phyloP scores from a whole-genome alignment of 2,888 invertebrate genomes.

The Panopea generosa region DNA sequence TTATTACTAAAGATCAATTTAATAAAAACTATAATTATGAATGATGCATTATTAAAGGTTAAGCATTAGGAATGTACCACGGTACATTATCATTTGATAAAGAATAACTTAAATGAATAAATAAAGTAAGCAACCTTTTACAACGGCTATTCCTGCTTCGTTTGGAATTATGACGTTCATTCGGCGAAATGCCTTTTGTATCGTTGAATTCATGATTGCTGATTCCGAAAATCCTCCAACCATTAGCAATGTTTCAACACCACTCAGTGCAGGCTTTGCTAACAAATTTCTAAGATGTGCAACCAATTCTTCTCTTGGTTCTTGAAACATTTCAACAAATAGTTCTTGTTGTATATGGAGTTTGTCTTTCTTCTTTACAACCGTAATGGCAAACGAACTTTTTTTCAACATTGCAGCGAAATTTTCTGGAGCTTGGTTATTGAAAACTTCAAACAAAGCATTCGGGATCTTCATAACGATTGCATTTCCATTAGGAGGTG shows the following conservation, averaged over 20 bases:
- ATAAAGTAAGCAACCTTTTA: no score
- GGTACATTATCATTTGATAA: no score
- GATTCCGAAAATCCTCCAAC: constrained; percentile 26
- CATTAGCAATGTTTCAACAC: background rate
- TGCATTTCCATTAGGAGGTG: background rate
- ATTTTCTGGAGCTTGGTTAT: no score
- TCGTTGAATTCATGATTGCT: background rate
- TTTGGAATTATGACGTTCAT: constrained; percentile 3
- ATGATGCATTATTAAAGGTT: no score
- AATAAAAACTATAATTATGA: no score
- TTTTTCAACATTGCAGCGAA: background rate
- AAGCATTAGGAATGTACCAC: no score
- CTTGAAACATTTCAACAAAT: background rate
- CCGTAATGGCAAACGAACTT: no score
- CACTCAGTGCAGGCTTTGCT: background rate
- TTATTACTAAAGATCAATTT: no score
- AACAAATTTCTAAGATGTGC: background rate
- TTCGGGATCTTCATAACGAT: no score
- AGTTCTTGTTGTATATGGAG: background rate
- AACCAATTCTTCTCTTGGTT: background rate
- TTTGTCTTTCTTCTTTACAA: no score
- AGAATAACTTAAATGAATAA: no score
- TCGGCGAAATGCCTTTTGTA: background rate
- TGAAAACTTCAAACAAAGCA: no score
- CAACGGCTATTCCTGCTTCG: constrained; percentile 8